Base-by-base conservation (phyloP, 2,888 invertebrate species). In the Cheilosia grossa region DNA sequence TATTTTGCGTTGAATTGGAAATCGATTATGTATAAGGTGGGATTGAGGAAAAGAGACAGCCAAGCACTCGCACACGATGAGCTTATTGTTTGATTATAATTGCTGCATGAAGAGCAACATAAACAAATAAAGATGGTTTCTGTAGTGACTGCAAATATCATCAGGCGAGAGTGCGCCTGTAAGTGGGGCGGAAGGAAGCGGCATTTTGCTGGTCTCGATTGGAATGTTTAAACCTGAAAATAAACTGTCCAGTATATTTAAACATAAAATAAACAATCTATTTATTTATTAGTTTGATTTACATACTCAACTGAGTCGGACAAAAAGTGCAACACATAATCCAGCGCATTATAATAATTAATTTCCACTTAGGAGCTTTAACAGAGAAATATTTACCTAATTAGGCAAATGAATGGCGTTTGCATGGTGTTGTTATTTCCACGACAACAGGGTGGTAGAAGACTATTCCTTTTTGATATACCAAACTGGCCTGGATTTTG, bases 1-100 rank as follows among this genome's bases (percentile, higher is more conserved):
- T 85, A 75, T 85, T 51, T 75, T 85, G 81, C 64, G 59, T 75
- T 81, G 81, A 81, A 85, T 85, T 85, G 85, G 81, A 85, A 74
- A 85, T 81, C 81, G 85, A 85, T 81, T 85, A 81, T 77, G 64
- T 81, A 81, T 77, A 59, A 81, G 72, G 67, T 80, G 64, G 63
- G 61, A 69, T 78, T 73, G 73, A 78, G 82, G 72, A 56, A 67
- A 33, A 58, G 51, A 40, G 61, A 30, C 15, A 51, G 10, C 3
- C n/a, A 51, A 13, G 13, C 24, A 51, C 19, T 17, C 10, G 49
- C 19, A 47, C 24, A 37, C 13, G 15, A 58, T 59, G 64, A 42
- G 77, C 42, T 67, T 54, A 73, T 67, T 67, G 67, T 82, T 82
- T 59, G 44, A 77, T 49, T 58, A 33, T 72, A 40, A 47, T 56